These are phyloP conservation scores for Scolopax rusticola DNA, from an alignment of 2,797 vertebrate genomes.

Conservation along the genomic window DNA sequence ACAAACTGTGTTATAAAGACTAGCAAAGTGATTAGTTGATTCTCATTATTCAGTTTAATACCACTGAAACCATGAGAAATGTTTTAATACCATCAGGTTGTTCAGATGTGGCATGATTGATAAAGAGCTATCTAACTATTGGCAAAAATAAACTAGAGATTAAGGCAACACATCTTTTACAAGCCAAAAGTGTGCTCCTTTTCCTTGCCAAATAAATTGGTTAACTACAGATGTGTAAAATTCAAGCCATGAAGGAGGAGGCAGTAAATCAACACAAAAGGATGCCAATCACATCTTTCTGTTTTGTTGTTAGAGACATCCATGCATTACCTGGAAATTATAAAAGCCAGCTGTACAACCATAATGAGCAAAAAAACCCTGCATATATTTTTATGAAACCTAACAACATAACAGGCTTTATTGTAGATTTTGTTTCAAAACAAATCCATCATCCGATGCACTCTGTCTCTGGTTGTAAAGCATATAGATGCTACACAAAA, in stretches of 20 bases:
- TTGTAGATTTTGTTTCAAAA: neutral
- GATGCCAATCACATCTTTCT: slow-evolving; percentile 11
- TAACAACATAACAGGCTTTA: neutral
- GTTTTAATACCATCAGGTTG: slow-evolving; percentile 14
- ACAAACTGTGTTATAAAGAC: neutral
- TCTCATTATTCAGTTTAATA: slow-evolving; percentile 40
- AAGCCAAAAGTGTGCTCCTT: slow-evolving; percentile 30
- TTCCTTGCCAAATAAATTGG: slow-evolving; percentile 15
- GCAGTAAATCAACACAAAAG: slow-evolving; percentile 47
- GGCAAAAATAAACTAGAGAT: slow-evolving; percentile 35
- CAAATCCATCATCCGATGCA: neutral
- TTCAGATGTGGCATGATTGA: slow-evolving; percentile 30
- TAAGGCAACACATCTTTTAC: slow-evolving; percentile 16
- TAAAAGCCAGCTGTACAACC: neutral
- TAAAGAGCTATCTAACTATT: slow-evolving; percentile 21
- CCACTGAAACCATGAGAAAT: slow-evolving; percentile 30
- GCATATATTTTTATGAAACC: neutral
- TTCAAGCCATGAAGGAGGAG: neutral
- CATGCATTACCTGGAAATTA: neutral
- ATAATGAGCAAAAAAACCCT: neutral
- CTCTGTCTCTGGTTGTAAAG: neutral
- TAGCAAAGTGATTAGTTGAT: slow-evolving; percentile 24
- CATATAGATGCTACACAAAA: neutral
- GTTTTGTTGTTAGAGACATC: neutral
- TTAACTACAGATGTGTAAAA: slow-evolving; percentile 23